Conservation (phyloP, 2,797 vertebrate genomes). For the Nannoperca obscura region DNA sequence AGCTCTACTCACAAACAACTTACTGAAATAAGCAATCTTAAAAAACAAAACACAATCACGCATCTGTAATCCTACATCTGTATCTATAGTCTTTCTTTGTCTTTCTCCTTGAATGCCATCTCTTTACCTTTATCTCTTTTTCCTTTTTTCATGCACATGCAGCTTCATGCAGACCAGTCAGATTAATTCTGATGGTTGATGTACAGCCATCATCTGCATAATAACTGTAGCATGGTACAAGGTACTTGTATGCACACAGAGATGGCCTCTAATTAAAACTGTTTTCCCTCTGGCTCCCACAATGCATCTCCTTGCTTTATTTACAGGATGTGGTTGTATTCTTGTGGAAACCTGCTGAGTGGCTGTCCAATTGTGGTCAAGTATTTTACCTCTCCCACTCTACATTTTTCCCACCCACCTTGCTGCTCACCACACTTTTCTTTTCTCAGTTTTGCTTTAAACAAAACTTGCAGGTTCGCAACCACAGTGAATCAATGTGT, state of each 20-base stretch:
- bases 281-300: constrained; percentile 31
- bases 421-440: neutral
- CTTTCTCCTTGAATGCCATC: neutral
- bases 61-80: neutral
- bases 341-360: constrained; percentile 48
- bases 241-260: neutral
- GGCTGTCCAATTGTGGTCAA: constrained; percentile 52
- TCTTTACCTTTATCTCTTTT: neutral
- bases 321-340: constrained; percentile 35
- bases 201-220: neutral
- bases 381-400: constrained; percentile 13
- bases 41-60: neutral
- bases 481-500: neutral
- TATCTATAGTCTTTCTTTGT: neutral
- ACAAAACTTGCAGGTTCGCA: neutral
- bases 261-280: constrained; percentile 47
- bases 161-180: neutral
- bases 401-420: neutral
- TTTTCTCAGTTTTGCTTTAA: constrained; percentile 25
- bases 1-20: neutral
- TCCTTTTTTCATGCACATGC: neutral
- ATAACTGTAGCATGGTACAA: constrained; percentile 1
- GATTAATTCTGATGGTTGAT: neutral
- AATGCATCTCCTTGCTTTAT: constrained; percentile 23
- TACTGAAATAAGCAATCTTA: neutral